These are phyloP conservation scores for Pseudomyrmex cubaensis DNA, from an alignment of 1,140 invertebrate genomes.

Conservation along the genomic window DNA sequence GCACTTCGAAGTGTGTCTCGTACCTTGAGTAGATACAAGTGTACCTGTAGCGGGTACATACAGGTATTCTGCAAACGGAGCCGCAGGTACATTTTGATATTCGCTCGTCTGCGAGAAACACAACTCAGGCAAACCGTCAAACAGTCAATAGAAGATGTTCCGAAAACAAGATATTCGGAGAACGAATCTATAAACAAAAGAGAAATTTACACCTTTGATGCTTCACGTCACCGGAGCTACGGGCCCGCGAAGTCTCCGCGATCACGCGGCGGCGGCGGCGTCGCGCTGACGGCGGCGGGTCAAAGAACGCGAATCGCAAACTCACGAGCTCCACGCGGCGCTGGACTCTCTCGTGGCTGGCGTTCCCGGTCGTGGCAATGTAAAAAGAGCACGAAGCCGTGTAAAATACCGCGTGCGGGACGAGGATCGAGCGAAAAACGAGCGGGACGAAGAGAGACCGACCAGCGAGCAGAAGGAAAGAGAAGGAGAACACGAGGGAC, in stretches of 20 bases:
- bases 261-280: conserved; percentile 50
- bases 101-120: background rate
- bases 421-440: conserved; percentile 5
- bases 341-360: conserved; percentile 38
- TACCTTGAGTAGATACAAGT: conserved; percentile 9
- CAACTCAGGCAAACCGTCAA: background rate
- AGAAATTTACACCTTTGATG: conserved; percentile 6
- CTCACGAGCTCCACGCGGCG: conserved; percentile 69
- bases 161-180: background rate
- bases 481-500: conserved; percentile 27
- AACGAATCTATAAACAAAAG: background rate
- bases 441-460: background rate
- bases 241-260: conserved; percentile 9
- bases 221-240: conserved; percentile 15
- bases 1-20: background rate
- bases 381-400: conserved; percentile 32
- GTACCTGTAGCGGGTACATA: conserved; percentile 22
- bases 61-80: background rate
- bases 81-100: background rate
- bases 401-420: conserved; percentile 31
- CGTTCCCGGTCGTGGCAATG: conserved; percentile 33
- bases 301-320: conserved; percentile 81
- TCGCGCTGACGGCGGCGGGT: conserved; percentile 75
- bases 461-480: background rate
- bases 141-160: background rate